Evolutionary conservation across 1,140 invertebrate genomes (phyloP).

Genomic region (Polypedilum vanderplanki): DNA sequence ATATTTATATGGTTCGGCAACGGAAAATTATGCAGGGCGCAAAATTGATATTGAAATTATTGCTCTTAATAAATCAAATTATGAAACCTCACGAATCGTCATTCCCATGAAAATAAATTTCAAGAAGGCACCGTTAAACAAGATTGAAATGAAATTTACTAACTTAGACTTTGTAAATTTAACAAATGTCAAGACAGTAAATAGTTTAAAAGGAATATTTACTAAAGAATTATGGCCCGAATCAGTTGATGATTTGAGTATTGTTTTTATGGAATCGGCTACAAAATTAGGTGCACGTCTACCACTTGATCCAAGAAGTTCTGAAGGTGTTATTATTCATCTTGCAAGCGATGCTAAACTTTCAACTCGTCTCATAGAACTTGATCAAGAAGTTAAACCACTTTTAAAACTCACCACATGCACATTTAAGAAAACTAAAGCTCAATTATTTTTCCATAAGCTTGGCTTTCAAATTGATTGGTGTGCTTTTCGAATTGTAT

Average conservation of each 20-base stretch:
- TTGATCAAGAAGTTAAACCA: conserved; percentile 76
- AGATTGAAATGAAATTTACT: conserved; percentile 80
- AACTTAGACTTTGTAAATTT: conserved; percentile 61
- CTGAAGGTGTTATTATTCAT: conserved; percentile 76
- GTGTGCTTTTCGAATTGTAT: conserved; percentile 77
- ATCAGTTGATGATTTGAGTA: conserved; percentile 60
- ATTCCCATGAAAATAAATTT: conserved; percentile 57
- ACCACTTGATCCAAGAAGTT: conserved; percentile 71
- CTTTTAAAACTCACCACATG: conserved; percentile 67
- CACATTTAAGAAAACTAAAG: conserved; percentile 77
- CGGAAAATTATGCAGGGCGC: conserved; percentile 37
- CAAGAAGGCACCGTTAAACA: conserved; percentile 62
- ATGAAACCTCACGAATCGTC: conserved; percentile 61
- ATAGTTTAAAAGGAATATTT: conserved; percentile 67
- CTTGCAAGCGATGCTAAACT: conserved; percentile 69
- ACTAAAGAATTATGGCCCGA: conserved; percentile 55
- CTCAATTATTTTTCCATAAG: conserved; percentile 73
- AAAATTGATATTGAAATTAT: conserved; percentile 62
- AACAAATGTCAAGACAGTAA: conserved; percentile 49
- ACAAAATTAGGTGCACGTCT: conserved; percentile 72
- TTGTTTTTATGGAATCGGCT: conserved; percentile 76
- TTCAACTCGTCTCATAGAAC: conserved; percentile 61
- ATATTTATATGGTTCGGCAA: conserved; percentile 73
- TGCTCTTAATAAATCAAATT: conserved; percentile 66
- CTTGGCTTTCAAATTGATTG: conserved; percentile 75